Evolutionary conservation across 2,113 vertebrate genomes (phyloP).

Genomic region (Pseudopodoces humilis): DNA sequence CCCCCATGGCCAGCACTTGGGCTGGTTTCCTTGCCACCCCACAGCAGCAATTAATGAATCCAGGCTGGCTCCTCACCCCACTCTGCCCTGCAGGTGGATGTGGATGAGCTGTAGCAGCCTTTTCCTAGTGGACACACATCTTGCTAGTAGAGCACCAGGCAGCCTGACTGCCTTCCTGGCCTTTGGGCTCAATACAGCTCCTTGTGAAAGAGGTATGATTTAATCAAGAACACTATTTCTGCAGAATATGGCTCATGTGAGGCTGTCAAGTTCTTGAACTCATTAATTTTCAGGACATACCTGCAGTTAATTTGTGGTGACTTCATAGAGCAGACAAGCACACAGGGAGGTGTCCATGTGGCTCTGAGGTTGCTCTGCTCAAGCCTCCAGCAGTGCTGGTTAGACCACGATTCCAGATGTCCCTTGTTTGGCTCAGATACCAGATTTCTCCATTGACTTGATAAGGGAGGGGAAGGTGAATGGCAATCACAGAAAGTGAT

Average conservation of each 20-base stretch:
- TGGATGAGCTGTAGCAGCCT: neutral
- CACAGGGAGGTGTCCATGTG: neutral
- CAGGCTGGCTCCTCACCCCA: neutral
- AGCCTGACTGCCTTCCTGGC: neutral
- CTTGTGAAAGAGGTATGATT: neutral
- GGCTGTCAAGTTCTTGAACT: neutral
- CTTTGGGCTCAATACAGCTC: neutral
- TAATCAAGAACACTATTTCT: neutral
- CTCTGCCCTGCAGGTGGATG: neutral
- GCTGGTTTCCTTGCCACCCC: neutral
- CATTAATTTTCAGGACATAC: neutral
- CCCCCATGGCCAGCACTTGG: fast-evolving
- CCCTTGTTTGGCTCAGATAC: neutral
- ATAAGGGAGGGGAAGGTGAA: neutral
- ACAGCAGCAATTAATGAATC: neutral
- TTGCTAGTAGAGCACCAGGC: neutral
- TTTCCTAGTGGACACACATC: neutral
- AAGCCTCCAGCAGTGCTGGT: neutral
- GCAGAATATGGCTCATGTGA: neutral
- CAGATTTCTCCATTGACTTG: neutral
- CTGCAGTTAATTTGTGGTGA: neutral
- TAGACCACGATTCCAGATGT: fast-evolving
- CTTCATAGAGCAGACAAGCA: neutral
- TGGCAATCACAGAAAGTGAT: neutral
- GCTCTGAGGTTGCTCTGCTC: neutral